These are phyloP conservation scores for Phymastichus coffea DNA, from an alignment of 1,140 invertebrate genomes.

Conservation along the genomic window DNA sequence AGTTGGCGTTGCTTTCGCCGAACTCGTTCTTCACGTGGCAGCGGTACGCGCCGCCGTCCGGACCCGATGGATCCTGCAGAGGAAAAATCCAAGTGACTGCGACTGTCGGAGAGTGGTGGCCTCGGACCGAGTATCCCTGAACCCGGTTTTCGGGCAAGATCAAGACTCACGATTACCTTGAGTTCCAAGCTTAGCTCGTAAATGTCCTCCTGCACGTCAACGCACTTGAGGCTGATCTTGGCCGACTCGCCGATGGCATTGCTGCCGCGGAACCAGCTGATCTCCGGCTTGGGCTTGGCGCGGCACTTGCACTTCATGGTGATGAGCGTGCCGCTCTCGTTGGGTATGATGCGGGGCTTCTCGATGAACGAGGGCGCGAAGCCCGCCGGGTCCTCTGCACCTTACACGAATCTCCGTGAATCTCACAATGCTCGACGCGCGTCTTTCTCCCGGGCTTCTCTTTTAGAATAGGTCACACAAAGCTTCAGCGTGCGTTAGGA, in stretches of 20 bases:
- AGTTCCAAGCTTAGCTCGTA: constrained; percentile 89
- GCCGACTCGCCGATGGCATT: constrained; percentile 82
- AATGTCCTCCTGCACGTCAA: constrained; percentile 76
- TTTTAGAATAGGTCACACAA: too few relatives aligned
- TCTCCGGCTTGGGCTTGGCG: constrained; percentile 85
- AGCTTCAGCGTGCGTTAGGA: too few relatives aligned
- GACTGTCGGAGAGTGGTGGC: too few relatives aligned
- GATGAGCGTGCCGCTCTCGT: constrained; percentile 92
- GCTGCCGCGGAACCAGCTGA: constrained; percentile 87
- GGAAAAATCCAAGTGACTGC: too few relatives aligned
- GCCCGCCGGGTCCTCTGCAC: constrained; percentile 84
- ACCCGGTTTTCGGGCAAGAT: too few relatives aligned
- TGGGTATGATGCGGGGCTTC: constrained; percentile 96
- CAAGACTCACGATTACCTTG: too few relatives aligned
- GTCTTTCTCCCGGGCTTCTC: too few relatives aligned
- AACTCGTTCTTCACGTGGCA: constrained; percentile 96
- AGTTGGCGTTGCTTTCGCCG: constrained; percentile 97
- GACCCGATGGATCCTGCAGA: constrained; percentile 84
- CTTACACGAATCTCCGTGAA: too few relatives aligned
- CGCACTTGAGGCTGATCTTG: constrained; percentile 80
- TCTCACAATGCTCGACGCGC: too few relatives aligned
- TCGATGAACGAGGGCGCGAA: constrained; percentile 94
- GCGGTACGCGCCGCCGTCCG: constrained; percentile 95
- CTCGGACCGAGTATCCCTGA: too few relatives aligned
- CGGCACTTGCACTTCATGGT: constrained; percentile 95